Percentiles rank a stretch among this genome's conserved stretches.
phyloP scores from a whole-genome alignment of 2,888 invertebrate genomes.

The Sesamia inferens region DNA sequence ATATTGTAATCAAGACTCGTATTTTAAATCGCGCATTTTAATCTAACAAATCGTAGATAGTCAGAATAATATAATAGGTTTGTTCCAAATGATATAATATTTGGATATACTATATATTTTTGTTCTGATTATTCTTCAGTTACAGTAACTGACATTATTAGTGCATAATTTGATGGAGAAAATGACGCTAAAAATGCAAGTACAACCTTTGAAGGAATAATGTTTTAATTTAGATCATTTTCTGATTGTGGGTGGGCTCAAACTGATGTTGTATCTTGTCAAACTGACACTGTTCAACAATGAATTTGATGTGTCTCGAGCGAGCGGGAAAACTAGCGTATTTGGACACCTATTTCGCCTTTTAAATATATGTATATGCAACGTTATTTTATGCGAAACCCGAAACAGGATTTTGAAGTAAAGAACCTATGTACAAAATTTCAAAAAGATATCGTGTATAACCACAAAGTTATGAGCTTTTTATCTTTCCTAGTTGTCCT shows the following conservation, averaged over 20 bases:
- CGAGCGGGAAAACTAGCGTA: too few relatives aligned
- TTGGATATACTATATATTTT: background rate
- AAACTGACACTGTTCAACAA: background rate
- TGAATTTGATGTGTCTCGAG: background rate
- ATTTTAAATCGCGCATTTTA: too few relatives aligned
- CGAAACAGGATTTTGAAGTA: too few relatives aligned
- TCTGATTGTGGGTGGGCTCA: background rate
- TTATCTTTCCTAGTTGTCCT: too few relatives aligned
- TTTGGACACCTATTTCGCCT: background rate
- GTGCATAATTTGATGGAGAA: slow-evolving; percentile 38
- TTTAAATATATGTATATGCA: too few relatives aligned
- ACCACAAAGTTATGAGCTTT: too few relatives aligned
- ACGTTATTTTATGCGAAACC: too few relatives aligned
- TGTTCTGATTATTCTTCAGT: slow-evolving; percentile 1
- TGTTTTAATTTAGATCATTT: slow-evolving; percentile 16
- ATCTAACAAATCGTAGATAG: background rate
- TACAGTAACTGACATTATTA: slow-evolving; percentile 33
- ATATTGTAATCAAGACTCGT: background rate
- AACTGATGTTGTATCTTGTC: background rate
- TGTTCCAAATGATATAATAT: background rate
- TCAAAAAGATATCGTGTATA: too few relatives aligned
- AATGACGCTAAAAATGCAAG: slow-evolving; percentile 40
- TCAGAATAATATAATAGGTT: slow-evolving; percentile 1
- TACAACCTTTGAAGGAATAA: slow-evolving; percentile 21
- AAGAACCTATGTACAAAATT: too few relatives aligned